phyloP scores from a whole-genome alignment of 2,113 vertebrate species.

The Phylloscopus trochilus region DNA sequence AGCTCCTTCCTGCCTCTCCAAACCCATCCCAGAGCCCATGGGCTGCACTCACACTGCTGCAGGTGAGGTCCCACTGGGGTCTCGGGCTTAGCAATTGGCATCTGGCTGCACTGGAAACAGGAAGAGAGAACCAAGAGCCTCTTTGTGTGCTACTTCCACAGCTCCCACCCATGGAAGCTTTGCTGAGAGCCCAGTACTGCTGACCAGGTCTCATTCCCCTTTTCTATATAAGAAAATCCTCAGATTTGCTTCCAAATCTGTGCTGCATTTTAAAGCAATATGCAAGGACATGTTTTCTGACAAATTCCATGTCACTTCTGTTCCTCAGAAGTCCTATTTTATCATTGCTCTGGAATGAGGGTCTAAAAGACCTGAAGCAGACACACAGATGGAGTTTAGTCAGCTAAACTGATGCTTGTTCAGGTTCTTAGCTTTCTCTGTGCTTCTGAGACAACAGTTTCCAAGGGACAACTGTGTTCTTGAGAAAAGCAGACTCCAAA shows the following conservation, averaged over 20 bases:
- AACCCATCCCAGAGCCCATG: background rate
- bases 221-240: background rate
- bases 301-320: background rate
- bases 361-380: background rate
- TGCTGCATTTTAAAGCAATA: background rate
- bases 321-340: background rate
- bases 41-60: background rate
- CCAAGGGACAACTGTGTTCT: background rate
- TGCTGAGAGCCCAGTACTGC: background rate
- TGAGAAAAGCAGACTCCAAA: background rate
- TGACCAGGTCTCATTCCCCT: background rate
- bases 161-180: background rate
- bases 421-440: background rate
- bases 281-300: background rate
- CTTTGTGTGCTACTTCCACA: background rate
- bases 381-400: background rate
- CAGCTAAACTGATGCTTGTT: background rate
- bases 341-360: background rate
- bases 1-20: background rate
- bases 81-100: background rate
- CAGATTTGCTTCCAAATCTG: background rate
- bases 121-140: background rate
- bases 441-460: background rate
- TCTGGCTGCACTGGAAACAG: background rate
- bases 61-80: accelerated